A percentile compares a stretch with the other conserved stretches of the same genome.
Evolutionary conservation across 2,113 vertebrate species (phyloP).

Genomic region (Myanophis thanlyinensis): DNA sequence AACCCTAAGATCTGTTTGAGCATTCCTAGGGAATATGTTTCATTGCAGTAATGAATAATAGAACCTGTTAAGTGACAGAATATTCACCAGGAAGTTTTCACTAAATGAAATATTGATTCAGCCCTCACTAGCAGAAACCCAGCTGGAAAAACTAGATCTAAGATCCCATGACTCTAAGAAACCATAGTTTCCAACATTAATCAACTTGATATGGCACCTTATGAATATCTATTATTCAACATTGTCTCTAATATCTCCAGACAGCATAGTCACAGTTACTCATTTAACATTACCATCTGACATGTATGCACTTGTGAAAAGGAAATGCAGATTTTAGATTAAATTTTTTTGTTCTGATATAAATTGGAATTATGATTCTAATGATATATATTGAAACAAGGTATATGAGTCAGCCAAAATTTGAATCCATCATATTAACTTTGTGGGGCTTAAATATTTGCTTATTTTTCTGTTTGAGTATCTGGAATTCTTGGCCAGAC

Average conservation of each 20-base stretch:
- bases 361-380: not conserved
- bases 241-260: constrained; percentile 35
- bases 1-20: constrained; percentile 71
- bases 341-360: not conserved
- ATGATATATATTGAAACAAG: not conserved
- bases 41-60: constrained; percentile 81
- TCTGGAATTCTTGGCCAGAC: not conserved
- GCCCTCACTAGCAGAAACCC: constrained; percentile 64
- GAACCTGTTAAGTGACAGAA: constrained; percentile 75
- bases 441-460: not conserved
- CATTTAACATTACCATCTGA: constrained; percentile 19
- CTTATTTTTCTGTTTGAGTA: not conserved
- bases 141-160: constrained; percentile 74
- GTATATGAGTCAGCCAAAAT: not conserved
- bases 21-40: constrained; percentile 73
- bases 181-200: constrained; percentile 60
- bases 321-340: not conserved
- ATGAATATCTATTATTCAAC: constrained; percentile 43
- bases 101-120: constrained; percentile 84
- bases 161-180: constrained; percentile 61
- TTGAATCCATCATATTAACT: not conserved
- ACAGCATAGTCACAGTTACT: constrained; percentile 14
- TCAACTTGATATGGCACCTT: constrained; percentile 60
- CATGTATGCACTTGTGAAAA: not conserved
- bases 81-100: constrained; percentile 91